Evolutionary conservation across 2,888 invertebrate species (phyloP).

Genomic region (Frankliniella intonsa): DNA sequence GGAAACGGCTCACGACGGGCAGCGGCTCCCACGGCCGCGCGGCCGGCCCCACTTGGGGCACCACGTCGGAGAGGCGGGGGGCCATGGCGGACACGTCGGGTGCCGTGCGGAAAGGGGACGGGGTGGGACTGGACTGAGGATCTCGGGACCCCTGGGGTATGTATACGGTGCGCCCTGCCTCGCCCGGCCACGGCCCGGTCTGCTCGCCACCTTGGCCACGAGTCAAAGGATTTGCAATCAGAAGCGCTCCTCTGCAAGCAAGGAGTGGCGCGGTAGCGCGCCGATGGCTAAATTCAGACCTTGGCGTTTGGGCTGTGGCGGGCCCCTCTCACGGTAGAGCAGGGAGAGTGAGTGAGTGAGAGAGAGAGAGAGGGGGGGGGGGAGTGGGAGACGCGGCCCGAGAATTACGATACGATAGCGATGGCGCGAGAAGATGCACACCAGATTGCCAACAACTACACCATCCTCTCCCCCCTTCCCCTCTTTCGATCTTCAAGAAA

Average conservation of each 20-base stretch:
- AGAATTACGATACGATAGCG: neutral
- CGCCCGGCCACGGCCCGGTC: neutral
- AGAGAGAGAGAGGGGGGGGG: too few species aligned
- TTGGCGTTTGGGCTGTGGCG: neutral
- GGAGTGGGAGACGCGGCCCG: too few species aligned
- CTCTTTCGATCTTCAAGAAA: too few species aligned
- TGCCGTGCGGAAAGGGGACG: neutral
- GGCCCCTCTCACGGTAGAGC: too few species aligned
- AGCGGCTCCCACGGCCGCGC: constrained; percentile 5
- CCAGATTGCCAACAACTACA: neutral
- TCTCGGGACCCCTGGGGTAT: neutral
- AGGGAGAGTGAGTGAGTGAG: too few species aligned
- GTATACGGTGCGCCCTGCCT: neutral
- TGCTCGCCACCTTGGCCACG: neutral
- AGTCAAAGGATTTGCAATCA: neutral
- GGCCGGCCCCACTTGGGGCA: neutral
- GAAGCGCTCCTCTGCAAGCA: neutral
- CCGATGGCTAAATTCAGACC: neutral
- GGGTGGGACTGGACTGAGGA: neutral
- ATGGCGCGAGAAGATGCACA: neutral
- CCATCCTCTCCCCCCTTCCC: too few species aligned
- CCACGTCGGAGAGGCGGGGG: neutral
- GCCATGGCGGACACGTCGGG: neutral
- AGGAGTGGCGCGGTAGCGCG: neutral
- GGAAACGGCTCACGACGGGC: constrained; percentile 13